Percentiles rank a stretch among this genome's conserved stretches.
These are phyloP conservation scores for Nymphalis io DNA, from an alignment of 1,140 invertebrate species.

Conservation along the genomic window DNA sequence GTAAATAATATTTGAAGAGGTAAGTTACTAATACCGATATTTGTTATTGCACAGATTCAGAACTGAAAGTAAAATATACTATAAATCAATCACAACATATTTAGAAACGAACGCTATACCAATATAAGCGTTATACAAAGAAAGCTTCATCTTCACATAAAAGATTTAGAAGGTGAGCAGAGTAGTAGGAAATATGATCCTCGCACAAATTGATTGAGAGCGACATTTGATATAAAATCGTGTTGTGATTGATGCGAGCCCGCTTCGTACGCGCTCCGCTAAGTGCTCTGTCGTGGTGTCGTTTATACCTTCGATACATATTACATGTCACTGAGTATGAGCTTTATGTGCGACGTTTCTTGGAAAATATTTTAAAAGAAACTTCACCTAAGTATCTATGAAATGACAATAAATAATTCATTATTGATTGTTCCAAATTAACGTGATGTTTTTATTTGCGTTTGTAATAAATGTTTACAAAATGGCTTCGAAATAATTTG, in stretches of 20 bases:
- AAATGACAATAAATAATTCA: conserved; percentile 9
- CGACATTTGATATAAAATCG: conserved; percentile 81
- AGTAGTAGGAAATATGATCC: conserved; percentile 69
- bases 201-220: conserved; percentile 79
- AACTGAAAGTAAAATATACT: neutral
- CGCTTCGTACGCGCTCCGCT: conserved; percentile 38
- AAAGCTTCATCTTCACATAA: conserved; percentile 37
- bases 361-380: conserved; percentile 11
- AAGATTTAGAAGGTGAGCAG: conserved; percentile 53
- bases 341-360: conserved; percentile 11
- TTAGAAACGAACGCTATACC: conserved; percentile 15
- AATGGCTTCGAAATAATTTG: neutral
- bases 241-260: conserved; percentile 78
- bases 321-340: conserved; percentile 25
- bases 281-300: conserved; percentile 41
- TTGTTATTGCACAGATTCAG: neutral
- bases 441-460: neutral
- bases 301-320: conserved; percentile 34
- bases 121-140: conserved; percentile 13
- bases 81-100: conserved; percentile 12
- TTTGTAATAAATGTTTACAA: neutral
- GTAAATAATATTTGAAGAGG: too few relatives aligned
- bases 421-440: neutral
- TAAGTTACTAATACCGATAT: too few relatives aligned
- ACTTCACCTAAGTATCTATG: conserved; percentile 11